phyloP scores from a whole-genome alignment of 2,113 vertebrate genomes.

The Eulemur macaco region DNA sequence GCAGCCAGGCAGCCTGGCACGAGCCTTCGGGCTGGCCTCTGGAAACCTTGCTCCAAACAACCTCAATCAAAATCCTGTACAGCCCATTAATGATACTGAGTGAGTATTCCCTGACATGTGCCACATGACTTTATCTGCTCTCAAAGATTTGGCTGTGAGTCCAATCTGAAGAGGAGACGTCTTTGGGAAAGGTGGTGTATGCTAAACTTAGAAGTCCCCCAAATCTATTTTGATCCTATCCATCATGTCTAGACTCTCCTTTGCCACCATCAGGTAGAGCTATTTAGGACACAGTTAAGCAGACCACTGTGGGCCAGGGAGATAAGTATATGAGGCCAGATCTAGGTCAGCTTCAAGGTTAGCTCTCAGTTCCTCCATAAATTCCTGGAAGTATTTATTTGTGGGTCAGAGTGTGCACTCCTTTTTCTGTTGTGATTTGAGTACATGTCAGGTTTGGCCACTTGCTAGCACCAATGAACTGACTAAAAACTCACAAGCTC shows the following conservation, averaged over 20 bases:
- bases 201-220: conserved; percentile 24
- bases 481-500: background rate
- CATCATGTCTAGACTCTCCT: conserved; percentile 51
- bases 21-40: background rate
- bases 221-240: conserved; percentile 50
- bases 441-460: background rate
- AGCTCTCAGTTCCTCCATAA: background rate
- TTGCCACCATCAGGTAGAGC: background rate
- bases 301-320: background rate
- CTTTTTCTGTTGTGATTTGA: conserved; percentile 24
- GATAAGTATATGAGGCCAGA: background rate
- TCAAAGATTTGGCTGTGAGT: background rate
- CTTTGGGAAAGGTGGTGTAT: background rate
- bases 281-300: conserved; percentile 43
- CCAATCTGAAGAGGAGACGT: conserved; percentile 6
- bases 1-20: background rate
- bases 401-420: background rate
- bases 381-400: background rate
- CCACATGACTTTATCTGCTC: background rate
- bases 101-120: background rate
- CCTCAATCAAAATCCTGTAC: background rate
- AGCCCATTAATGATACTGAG: background rate
- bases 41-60: background rate
- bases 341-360: background rate
- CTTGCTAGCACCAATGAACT: background rate